Base-by-base conservation (phyloP, 2,113 vertebrate species). In the Montifringilla adamsi region DNA sequence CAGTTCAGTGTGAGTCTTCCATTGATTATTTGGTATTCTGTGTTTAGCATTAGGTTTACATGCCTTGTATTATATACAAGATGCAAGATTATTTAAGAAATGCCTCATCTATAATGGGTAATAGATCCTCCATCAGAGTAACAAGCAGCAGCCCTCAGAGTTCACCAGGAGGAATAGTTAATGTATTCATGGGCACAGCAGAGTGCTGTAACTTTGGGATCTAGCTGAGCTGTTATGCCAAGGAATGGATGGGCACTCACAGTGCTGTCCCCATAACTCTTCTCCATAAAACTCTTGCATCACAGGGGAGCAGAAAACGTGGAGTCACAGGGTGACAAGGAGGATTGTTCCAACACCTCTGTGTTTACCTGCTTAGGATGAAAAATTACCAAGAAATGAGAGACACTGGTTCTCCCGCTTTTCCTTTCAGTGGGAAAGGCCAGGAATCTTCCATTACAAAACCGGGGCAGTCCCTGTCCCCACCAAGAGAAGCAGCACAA, bases 1-100 rank as follows among this genome's bases (percentile, higher is more conserved):
- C 85, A 88, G 88, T 93, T 96, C 83, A 53, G 79, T 22, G 79
- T 27, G 70, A 88, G 92, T 60, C 88, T 95, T 93, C 56, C 85
- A 96, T 95, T 14, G 95, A 96, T 96, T 95, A 93, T 90, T 94
- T 94, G 88, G 64, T 94, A 81, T 94, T 90, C 93, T 52, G 15
- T 95, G 92, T 94, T 96, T 93, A 93, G 95, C 19, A 21, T 84
- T 52, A 46, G 68, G 60, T 94, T 93, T 94, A 12, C 68, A 60
- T 90, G 85, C 92, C 75, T 64, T 22, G 47, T 60, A 55, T 88
- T 92, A 90, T 88, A 91, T 49, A 94, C 1, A 44, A 84, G 68
- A 88, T 67, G 59, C 56, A 27, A 80, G 93, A 78, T 92, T 92
- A 87, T 94, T 92, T 72, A 68, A 81, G 92, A 96, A 96, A 78